A percentile compares a stretch with the other conserved stretches of the same genome.
Evolutionary conservation across 2,113 vertebrate species (phyloP).

Genomic region (Trematomus loennbergii): DNA sequence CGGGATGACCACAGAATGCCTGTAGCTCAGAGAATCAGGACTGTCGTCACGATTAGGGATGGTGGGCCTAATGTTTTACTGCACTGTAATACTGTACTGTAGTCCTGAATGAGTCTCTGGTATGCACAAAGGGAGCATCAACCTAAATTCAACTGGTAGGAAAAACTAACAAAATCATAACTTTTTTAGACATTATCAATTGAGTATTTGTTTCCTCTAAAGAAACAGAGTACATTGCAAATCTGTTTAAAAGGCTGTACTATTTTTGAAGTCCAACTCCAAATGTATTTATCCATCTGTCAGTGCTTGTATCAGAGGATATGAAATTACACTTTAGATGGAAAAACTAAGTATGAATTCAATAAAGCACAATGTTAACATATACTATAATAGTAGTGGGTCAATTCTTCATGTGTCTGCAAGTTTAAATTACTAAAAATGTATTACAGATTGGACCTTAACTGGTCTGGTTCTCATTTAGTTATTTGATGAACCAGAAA

Average conservation of each 20-base stretch:
- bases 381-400: background rate
- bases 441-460: slow-evolving; percentile 3
- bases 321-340: slow-evolving; percentile 22
- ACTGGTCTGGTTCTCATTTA: slow-evolving; percentile 25
- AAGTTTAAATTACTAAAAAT: slow-evolving; percentile 11
- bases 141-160: slow-evolving; percentile 38
- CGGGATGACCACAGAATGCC: slow-evolving; percentile 77
- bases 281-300: slow-evolving; percentile 43
- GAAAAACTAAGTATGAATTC: slow-evolving; percentile 15
- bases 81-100: slow-evolving; percentile 61
- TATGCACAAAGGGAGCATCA: slow-evolving; percentile 39
- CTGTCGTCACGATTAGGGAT: slow-evolving; percentile 73
- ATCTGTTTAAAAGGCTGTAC: slow-evolving; percentile 41
- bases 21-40: slow-evolving; percentile 73
- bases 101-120: slow-evolving; percentile 32
- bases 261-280: slow-evolving; percentile 14
- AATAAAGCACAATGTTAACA: slow-evolving; percentile 9
- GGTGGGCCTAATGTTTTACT: slow-evolving; percentile 70
- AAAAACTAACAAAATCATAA: slow-evolving; percentile 21
- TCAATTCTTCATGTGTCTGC: background rate
- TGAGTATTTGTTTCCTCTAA: slow-evolving; percentile 13
- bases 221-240: slow-evolving; percentile 7
- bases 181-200: slow-evolving; percentile 31
- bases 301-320: slow-evolving; percentile 28
- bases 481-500: slow-evolving; percentile 43